These are phyloP conservation scores for Gambusia yucatana DNA, from an alignment of 2,797 vertebrate species.

Conservation along the genomic window DNA sequence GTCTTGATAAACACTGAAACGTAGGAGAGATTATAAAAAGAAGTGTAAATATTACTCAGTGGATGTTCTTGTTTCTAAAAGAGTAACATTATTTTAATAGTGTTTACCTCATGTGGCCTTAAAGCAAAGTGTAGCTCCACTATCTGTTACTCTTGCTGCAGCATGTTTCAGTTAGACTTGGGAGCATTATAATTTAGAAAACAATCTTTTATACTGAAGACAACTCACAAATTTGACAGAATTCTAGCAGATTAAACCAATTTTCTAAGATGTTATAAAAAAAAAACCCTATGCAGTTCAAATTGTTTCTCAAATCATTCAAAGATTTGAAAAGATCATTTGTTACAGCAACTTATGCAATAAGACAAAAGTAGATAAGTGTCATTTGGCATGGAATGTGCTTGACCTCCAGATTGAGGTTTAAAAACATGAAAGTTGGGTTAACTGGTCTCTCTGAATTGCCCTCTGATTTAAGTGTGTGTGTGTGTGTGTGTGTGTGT, in stretches of 20 bases:
- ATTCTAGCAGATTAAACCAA: not conserved
- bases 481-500: not conserved
- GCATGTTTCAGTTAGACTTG: conserved; percentile 4
- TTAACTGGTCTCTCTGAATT: too few relatives aligned
- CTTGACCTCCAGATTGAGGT: not conserved
- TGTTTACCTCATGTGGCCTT: conserved; percentile 17
- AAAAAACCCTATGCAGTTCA: not conserved
- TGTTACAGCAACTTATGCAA: too few relatives aligned
- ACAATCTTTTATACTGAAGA: not conserved
- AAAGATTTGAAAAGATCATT: too few relatives aligned
- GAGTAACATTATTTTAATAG: not conserved
- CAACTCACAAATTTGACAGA: not conserved
- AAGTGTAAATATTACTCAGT: conserved; percentile 8
- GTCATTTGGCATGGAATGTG: not conserved
- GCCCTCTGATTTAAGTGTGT: not conserved
- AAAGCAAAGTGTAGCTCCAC: not conserved
- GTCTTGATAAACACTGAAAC: conserved; percentile 1
- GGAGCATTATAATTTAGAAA: not conserved
- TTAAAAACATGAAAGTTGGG: not conserved
- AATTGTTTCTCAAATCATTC: not conserved
- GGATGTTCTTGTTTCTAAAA: conserved; percentile 17
- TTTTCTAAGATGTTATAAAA: not conserved
- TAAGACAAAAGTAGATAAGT: too few relatives aligned
- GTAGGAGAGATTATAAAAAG: conserved; percentile 9
- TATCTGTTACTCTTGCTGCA: not conserved